Conservation (phyloP, 2,113 vertebrate species). For the Paraplagusia blochii region DNA sequence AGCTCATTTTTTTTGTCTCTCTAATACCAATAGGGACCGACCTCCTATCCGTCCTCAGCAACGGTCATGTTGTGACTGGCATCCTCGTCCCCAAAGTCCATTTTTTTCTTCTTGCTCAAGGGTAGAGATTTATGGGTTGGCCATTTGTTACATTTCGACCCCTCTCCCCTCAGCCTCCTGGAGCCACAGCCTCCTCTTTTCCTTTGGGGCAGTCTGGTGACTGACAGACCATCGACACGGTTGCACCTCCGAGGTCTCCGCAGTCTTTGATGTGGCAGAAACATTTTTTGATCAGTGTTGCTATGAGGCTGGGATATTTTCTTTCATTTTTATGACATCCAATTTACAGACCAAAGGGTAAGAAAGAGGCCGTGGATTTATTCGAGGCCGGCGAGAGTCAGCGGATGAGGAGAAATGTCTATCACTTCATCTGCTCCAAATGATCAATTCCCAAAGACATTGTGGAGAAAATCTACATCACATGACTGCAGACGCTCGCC, state of each 20-base stretch:
- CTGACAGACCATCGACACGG: constrained; percentile 43
- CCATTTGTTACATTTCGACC: constrained; percentile 60
- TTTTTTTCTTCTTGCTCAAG: constrained; percentile 41
- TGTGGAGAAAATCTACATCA: constrained; percentile 57
- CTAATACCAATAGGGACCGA: constrained; percentile 55
- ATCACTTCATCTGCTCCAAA: constrained; percentile 49
- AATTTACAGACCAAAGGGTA: constrained; percentile 49
- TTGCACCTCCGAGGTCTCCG: constrained; percentile 40
- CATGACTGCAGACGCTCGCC: constrained; percentile 33
- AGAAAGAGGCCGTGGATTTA: constrained; percentile 52
- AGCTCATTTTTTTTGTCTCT: constrained; percentile 38
- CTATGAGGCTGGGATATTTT: constrained; percentile 17
- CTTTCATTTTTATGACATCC: constrained; percentile 43
- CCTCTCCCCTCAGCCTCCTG: constrained; percentile 24
- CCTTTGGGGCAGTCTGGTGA: constrained; percentile 38
- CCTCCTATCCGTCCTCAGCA: constrained; percentile 32
- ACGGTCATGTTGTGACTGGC: constrained; percentile 65
- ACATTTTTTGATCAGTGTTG: constrained; percentile 42
- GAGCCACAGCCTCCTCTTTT: constrained; percentile 2
- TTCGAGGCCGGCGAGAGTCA: constrained; percentile 47
- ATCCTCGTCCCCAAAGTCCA: constrained; percentile 52
- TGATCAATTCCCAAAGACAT: constrained; percentile 35
- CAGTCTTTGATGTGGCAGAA: constrained; percentile 28
- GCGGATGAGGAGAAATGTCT: constrained; percentile 34
- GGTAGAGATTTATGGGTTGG: constrained; percentile 40